Evolutionary conservation across 2,113 vertebrate species (phyloP).

Genomic region (Scalopus aquaticus): DNA sequence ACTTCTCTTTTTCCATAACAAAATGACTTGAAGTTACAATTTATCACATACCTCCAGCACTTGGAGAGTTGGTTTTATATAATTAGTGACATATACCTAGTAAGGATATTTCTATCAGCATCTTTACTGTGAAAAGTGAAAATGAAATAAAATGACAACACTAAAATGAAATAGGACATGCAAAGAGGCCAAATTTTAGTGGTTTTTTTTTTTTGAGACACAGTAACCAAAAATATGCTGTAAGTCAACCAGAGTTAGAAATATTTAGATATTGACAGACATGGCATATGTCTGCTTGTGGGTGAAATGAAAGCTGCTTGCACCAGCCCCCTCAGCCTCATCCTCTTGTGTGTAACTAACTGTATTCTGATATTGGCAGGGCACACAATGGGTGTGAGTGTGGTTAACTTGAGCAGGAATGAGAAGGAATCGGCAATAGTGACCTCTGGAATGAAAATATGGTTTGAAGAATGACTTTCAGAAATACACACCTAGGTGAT

Average conservation of each 20-base stretch:
- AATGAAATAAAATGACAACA: not conserved
- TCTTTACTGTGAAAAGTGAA: not conserved
- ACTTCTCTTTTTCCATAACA: not conserved
- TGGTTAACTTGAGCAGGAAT: not conserved
- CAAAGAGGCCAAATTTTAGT: not conserved
- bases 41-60: not conserved
- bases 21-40: not conserved
- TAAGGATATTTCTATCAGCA: not conserved
- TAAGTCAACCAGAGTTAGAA: not conserved
- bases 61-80: not conserved
- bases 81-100: not conserved
- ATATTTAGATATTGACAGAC: not conserved
- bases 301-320: not conserved
- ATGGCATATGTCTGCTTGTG: not conserved
- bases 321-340: accelerated
- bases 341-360: not conserved
- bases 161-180: not conserved
- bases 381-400: accelerated
- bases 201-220: not conserved
- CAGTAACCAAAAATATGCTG: not conserved
- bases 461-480: not conserved
- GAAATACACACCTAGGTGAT: not conserved
- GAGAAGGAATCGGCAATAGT: not conserved
- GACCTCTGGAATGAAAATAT: not conserved
- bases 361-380: not conserved